Evolutionary conservation across 2,797 vertebrate genomes (phyloP).

Genomic region (Fundulus diaphanus): DNA sequence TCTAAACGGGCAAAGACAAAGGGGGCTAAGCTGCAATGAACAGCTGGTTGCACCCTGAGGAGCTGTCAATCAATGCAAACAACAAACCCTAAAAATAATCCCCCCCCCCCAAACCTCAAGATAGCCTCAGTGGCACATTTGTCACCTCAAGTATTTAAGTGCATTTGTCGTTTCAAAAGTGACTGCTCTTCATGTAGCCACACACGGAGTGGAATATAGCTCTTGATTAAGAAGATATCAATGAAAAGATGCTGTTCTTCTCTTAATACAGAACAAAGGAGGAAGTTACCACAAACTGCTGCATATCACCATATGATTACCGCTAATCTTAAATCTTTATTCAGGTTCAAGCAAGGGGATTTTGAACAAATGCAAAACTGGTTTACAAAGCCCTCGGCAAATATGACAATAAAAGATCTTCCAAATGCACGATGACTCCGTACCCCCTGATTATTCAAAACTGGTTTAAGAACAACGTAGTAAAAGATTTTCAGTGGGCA

Average conservation of each 20-base stretch:
- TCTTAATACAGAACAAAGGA: background rate
- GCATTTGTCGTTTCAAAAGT: background rate
- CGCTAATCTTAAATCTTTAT: background rate
- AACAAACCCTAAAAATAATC: constrained; percentile 20
- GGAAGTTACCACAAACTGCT: background rate
- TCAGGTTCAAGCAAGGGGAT: background rate
- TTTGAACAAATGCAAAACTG: background rate
- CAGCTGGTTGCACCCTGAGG: constrained; percentile 30
- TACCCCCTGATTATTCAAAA: too few species aligned
- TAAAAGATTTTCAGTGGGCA: background rate
- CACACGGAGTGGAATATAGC: background rate
- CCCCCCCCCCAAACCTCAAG: background rate
- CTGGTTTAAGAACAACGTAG: background rate
- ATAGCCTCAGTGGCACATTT: background rate
- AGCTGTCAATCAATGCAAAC: constrained; percentile 44
- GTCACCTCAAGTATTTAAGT: background rate
- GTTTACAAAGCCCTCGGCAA: background rate
- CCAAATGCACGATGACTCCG: too few species aligned
- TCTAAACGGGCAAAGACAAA: constrained; percentile 15
- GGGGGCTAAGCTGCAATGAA: constrained; percentile 40
- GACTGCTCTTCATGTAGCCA: background rate
- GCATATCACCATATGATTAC: background rate
- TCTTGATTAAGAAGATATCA: background rate
- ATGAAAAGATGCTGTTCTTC: background rate
- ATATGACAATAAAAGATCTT: background rate